Base-by-base conservation (phyloP, 37 sponge, comb jelly and placozoan genomes). In the Chondrosia reniformis region DNA sequence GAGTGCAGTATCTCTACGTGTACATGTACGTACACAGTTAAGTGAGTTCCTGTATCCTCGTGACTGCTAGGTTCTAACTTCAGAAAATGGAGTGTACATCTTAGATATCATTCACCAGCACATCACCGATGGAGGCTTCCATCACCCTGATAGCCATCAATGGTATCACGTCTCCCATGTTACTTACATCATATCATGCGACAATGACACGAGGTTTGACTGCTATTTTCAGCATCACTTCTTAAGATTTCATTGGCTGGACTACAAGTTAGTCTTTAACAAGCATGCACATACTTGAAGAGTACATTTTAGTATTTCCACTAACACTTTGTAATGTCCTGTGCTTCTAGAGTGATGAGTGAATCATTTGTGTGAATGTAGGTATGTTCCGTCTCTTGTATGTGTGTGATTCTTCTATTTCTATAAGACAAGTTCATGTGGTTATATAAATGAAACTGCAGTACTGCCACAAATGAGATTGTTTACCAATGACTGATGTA, bases 91-190 rank as follows among this genome's bases (percentile, higher is more conserved):
- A 25, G 56, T 54, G 54, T 42, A 76, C 61, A 43, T 74, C 13
- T 24, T 75, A 33, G 81, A 84, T 55, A 36, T 91, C 19, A 30
- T 91, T 34, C 62, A 77, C 22, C 74, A 83, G 31, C 92, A 91
- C 45, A 1, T 91, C 38, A 55, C 78, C 45, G 56, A 54, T 45
- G 88, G 88, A 4, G 67, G 69, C 8, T 36, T 91, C 30, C 83
- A 31, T 28, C 84, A 86, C 49, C 81, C 87, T 5, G 66, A 25
- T 22, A 76, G 38, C 4, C 46, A 57, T 42, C 73, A 85, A 69
- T 79, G 79, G 69, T 78, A 80, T 45, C 32, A 37, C 3, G 59
- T 83, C 25, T 44, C 82, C 28, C 71, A 82, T 43, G 74, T 85
- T 63, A 63, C 72, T 55, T 90, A 86, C 77, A 34, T 86, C 4